Evolutionary conservation across 92 coral and sea anemone genomes (phyloP).

Genomic region (Porites rus): DNA sequence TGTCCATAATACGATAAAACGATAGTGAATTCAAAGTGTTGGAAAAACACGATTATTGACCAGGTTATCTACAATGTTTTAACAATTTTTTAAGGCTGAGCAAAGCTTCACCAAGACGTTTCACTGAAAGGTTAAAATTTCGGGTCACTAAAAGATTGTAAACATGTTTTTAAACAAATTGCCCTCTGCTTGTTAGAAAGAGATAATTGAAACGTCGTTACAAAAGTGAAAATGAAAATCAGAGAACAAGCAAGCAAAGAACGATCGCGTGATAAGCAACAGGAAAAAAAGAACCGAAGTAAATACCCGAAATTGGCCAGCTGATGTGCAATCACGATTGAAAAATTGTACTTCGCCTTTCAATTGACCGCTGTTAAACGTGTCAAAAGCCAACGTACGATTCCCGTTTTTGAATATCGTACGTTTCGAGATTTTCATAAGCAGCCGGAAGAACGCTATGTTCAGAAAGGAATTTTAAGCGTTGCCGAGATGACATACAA

Average conservation of each 20-base stretch:
- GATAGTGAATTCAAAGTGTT: conserved; percentile 21
- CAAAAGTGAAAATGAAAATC: not conserved
- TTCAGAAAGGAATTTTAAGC: conserved; percentile 21
- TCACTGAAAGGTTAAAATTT: conserved; percentile 1
- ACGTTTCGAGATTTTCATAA: not conserved
- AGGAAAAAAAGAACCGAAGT: conserved; percentile 9
- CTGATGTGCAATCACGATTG: conserved; percentile 13
- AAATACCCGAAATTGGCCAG: conserved; percentile 30
- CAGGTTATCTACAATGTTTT: conserved; percentile 12
- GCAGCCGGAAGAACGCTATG: conserved; percentile 6
- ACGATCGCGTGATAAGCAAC: conserved; percentile 34
- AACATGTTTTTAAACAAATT: conserved; percentile 39
- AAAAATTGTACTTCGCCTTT: not conserved
- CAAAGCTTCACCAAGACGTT: not conserved
- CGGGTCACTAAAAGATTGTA: conserved; percentile 26
- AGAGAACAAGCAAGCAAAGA: conserved; percentile 13
- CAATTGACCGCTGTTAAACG: not conserved
- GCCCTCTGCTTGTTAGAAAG: conserved; percentile 5
- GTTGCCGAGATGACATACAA: conserved; percentile 3
- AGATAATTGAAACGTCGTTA: conserved; percentile 24
- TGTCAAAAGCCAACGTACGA: not conserved
- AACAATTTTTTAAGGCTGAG: not conserved
- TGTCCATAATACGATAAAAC: conserved; percentile 35
- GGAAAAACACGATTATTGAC: conserved; percentile 30
- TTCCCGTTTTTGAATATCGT: not conserved